Percentiles rank a stretch among this genome's conserved stretches.
These are phyloP conservation scores for Caenorhabditis macrosperma DNA, from an alignment of 2,888 invertebrate species.

Conservation along the genomic window DNA sequence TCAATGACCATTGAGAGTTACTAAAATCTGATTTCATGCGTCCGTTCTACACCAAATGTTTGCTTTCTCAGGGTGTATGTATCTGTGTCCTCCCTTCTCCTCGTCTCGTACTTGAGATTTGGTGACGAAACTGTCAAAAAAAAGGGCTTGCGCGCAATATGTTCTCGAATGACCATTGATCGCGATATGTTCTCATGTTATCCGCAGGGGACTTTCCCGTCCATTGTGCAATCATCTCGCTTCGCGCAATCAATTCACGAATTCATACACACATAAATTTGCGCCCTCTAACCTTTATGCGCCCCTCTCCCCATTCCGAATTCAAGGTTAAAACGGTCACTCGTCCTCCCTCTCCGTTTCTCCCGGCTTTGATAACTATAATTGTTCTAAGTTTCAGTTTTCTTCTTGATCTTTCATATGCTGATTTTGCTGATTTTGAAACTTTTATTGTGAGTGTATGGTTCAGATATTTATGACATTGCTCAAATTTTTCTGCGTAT, in stretches of 20 bases:
- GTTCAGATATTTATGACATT: too few species aligned
- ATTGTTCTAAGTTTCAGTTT: not conserved
- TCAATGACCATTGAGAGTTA: not conserved
- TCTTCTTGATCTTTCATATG: not conserved
- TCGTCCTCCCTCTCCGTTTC: constrained; percentile 3
- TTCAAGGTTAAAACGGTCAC: constrained; percentile 50
- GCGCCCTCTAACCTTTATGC: constrained; percentile 40
- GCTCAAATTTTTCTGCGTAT: constrained; percentile 32
- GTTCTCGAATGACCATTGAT: constrained; percentile 30
- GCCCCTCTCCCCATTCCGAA: constrained; percentile 25
- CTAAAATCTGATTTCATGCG: constrained; percentile 10
- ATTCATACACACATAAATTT: constrained; percentile 27
- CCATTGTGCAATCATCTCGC: constrained; percentile 26
- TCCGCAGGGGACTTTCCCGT: constrained; percentile 18
- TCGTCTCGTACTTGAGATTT: constrained; percentile 42
- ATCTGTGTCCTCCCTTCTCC: constrained; percentile 34
- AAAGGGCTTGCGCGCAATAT: constrained; percentile 42
- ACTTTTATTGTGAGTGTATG: too few species aligned
- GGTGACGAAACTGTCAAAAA: constrained; percentile 56
- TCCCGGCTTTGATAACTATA: not conserved
- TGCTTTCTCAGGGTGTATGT: constrained; percentile 30
- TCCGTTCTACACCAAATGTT: constrained; percentile 29
- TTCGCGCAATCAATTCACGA: constrained; percentile 5
- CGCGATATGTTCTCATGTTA: constrained; percentile 41
- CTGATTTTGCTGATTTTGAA: not conserved